Conservation (phyloP, 2,888 invertebrate species). For the Synanthedon tipuliformis region DNA sequence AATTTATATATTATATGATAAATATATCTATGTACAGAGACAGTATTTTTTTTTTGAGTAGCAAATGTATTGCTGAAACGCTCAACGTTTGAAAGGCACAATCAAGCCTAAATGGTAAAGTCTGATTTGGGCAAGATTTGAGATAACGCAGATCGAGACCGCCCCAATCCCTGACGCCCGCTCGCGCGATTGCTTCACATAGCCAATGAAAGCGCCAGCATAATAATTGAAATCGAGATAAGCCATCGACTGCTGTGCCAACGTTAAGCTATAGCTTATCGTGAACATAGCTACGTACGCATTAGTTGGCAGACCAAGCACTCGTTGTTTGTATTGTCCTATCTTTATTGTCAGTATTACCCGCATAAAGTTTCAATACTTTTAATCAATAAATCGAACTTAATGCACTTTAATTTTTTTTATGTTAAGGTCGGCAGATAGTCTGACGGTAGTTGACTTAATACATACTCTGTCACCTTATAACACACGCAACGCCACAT, state of each 20-base stretch:
- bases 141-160: slow-evolving; percentile 51
- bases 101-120: slow-evolving; percentile 43
- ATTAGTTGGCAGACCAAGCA: slow-evolving; percentile 48
- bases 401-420: background rate
- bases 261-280: slow-evolving; percentile 62
- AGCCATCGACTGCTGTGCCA: slow-evolving; percentile 57
- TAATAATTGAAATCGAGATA: slow-evolving; percentile 69
- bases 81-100: slow-evolving; percentile 14
- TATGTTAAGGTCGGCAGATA: too few relatives aligned
- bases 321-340: slow-evolving; percentile 41
- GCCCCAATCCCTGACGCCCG: slow-evolving; percentile 11
- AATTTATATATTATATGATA: too few relatives aligned
- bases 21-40: too few relatives aligned
- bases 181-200: slow-evolving; percentile 27
- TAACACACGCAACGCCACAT: too few relatives aligned
- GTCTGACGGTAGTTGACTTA: too few relatives aligned
- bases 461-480: too few relatives aligned
- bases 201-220: slow-evolving; percentile 61
- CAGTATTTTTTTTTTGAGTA: too few relatives aligned
- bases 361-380: slow-evolving; percentile 2
- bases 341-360: slow-evolving; percentile 46
- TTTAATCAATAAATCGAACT: background rate
- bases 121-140: slow-evolving; percentile 55
- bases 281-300: slow-evolving; percentile 47
- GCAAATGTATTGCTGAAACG: slow-evolving; percentile 1